A percentile compares a stretch with the other conserved stretches of the same genome.
Evolutionary conservation across 2,797 vertebrate species (phyloP).

Genomic region (Pampus argenteus): DNA sequence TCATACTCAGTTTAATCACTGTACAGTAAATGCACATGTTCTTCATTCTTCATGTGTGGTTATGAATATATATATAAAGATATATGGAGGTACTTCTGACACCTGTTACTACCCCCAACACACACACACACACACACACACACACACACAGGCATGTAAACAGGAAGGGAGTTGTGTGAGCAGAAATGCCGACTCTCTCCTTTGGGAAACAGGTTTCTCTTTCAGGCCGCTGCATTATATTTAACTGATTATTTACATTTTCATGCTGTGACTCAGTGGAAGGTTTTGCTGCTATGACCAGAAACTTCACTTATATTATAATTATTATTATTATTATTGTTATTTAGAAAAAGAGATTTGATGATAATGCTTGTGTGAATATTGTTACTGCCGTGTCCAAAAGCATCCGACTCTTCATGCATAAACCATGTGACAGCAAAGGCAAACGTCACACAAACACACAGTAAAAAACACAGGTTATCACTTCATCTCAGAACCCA

Average conservation of each 20-base stretch:
- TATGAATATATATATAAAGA: neutral
- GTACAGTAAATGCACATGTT: too few species aligned
- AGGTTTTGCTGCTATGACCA: too few species aligned
- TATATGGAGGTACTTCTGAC: conserved; percentile 40
- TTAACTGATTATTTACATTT: conserved; percentile 21
- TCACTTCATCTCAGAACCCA: conserved; percentile 60
- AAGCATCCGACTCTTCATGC: conserved; percentile 46
- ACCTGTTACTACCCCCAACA: conserved; percentile 72
- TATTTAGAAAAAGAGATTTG: neutral
- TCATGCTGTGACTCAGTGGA: too few species aligned
- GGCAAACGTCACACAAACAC: conserved; percentile 65
- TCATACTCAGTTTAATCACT: too few species aligned
- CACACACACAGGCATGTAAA: conserved; percentile 49
- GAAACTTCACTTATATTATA: too few species aligned
- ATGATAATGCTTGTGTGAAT: conserved; percentile 6
- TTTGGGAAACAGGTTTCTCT: conserved; percentile 58
- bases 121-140: conserved; percentile 15
- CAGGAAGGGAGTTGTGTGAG: conserved; percentile 59
- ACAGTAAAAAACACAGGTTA: conserved; percentile 43
- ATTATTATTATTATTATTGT: too few species aligned
- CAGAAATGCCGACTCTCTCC: conserved; percentile 49
- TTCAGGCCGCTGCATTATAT: conserved; percentile 2
- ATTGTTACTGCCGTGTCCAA: conserved; percentile 1
- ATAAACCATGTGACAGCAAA: conserved; percentile 65
- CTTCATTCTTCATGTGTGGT: neutral